Base-by-base conservation (phyloP, 2,113 vertebrate genomes). In the Syngnathus scovelli region DNA sequence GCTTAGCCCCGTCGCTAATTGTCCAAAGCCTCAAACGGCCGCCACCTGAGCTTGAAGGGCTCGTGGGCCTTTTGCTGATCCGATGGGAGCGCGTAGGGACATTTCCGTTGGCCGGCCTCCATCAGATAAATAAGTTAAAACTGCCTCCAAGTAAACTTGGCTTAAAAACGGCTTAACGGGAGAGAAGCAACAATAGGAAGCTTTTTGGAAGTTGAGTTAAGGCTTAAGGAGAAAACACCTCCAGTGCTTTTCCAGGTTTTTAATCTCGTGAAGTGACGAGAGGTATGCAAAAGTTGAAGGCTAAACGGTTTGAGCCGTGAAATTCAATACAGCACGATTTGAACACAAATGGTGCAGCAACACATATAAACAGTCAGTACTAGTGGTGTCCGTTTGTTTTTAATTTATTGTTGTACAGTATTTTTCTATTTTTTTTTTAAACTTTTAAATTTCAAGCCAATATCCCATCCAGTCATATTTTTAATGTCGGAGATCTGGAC, bases 121-220 rank as follows among this genome's bases (percentile, higher is more conserved):
- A 89, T 89, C 88, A 88, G 88, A 89, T 90, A 87, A 87, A 81
- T 77, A 64, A 73, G 72, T 81, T 86, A 81, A 89, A 88, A 83
- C 74, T 86, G 84, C 85, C 77, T 78, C 16, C 83, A 89, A 83
- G 70, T 84, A 85, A 84, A 77, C 67, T 77, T 67, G 76, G 70
- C 77, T 86, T 89, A 87, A 87, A 72, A 68, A 73, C 78, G 66
- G 79, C 76, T 86, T 80, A 84, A 72, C 60, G 52, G 73, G 70
- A 21, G 69, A 52, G 44, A 67, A 61, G 49, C 72, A 76, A 84
- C 83, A 86, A 87, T 86, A 74, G 80, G 83, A 81, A 5, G 61
- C 71, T 78, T 80, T 79, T 78, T 77, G 65, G 81, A 61, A 48
- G 84, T 83, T 84, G 75, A 67, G 83, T 80, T 73, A 72, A 81